Base-by-base conservation (phyloP, 2,797 vertebrate genomes). In the Lutjanus argentimaculatus region DNA sequence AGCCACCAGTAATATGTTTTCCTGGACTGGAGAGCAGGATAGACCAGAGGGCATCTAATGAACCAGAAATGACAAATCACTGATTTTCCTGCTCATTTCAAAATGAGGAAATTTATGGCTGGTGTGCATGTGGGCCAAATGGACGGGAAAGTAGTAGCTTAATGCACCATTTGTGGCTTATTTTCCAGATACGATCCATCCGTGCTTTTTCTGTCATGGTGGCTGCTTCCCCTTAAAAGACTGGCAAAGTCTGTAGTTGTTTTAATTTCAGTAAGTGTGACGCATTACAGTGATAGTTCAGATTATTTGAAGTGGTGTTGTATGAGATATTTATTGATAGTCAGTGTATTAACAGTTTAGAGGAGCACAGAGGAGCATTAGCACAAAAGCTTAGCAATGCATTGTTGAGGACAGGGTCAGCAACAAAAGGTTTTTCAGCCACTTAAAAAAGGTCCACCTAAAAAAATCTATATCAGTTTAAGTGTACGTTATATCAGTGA, bases 21-120 rank as follows among this genome's bases (percentile, higher is more conserved):
- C 75, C 79, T 85, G 86, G 68, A 75, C 43, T 2, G 8, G 8
- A 70, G 79, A 88, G 36, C 74, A 62, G 74, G 78, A 51, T 59
- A 63, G 75, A 87, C 76, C 65, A 77, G 75, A 83, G 75, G 77
- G 61, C 75, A 85, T 74, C 80, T 85, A 80, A 88, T 89, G 83
- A 88, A 84, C 65, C 85, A 87, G 69, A 85, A 84, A 89, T 69
- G 68, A 84, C 71, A 83, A 85, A 88, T 87, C 59, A 64, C 67
- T 45, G 48, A 80, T 83, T 84, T 79, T 75, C 61, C 59, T 49
- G 76, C 73, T 82, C 66, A 70, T 82, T 85, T 80, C 30, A 66
- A 75, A 82, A 73, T 46, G 52, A 40, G 45, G 63, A 84, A 58
- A 83, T 82, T 30, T 67, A 72, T 76, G 30, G 21, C 65, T 69